Evolutionary conservation across 2,888 invertebrate species (phyloP), one percentile per base, ranked within the genome.

Genomic region (Apamea anceps): DNA sequence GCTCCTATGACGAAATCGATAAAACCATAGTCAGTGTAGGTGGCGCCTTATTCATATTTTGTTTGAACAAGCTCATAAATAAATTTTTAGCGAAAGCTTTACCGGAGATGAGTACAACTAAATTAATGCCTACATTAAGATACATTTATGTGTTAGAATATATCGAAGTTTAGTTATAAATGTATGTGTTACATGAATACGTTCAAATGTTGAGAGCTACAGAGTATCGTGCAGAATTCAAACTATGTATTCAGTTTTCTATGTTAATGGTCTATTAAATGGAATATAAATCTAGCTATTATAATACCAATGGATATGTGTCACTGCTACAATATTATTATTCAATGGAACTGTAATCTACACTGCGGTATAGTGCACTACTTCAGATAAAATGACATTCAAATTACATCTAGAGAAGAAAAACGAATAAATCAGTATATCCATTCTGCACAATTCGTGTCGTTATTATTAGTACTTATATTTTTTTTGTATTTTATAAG

Each of bases 101-200:
- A 90, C 91, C 92, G 93, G 88, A 91, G 93, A 93, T 91, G 93
- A 93, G 93, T 90, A 87, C 87, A 85, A 84, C 85, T 90, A 91
- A 89, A 85, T 82, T 88, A 86, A 86, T 63, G 48, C 76, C 87
- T 89, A 90, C 74, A 76, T 81, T 89, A 89, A 85, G 57, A 84
- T 90, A 88, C 60, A 81, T 83, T 87, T 83, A 86, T 85, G 79
- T 66, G 67, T 84, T 86, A 88, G 45, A 84, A 84, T 88, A 84
- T 85, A 83, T 84, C 72, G 78, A 80, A 79, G 73, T 77, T 70
- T 32, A 79, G 88, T 80, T 80, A 81, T 77, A 79, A 76, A 74
- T 77, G 80, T 86, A 74, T 63, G 60, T 54, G 79, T 70, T 84
- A 72, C 68, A 71, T 84, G 81, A 77, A 70, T 62, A 37, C 15